Conservation (phyloP, 2,797 vertebrate species). For the Lophotriccus pileatus region DNA sequence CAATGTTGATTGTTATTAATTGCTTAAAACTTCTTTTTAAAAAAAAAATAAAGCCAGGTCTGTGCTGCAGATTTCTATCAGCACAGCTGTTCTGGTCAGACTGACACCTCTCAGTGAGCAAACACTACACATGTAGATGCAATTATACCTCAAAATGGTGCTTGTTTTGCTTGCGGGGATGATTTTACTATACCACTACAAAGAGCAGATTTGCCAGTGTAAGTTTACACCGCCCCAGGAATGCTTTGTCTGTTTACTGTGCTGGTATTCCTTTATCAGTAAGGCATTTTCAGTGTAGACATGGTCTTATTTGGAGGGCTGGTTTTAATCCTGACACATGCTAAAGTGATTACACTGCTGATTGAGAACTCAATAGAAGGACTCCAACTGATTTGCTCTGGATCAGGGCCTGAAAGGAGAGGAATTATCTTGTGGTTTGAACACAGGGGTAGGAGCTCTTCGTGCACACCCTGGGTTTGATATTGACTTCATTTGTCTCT, state of each 20-base stretch:
- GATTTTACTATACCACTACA: constrained; percentile 69
- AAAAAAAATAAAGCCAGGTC: not conserved
- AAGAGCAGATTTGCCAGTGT: constrained; percentile 68
- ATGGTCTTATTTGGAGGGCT: constrained; percentile 67
- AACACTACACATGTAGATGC: constrained; percentile 70
- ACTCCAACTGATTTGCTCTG: constrained; percentile 69
- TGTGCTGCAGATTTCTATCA: constrained; percentile 55
- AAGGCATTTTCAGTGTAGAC: constrained; percentile 68
- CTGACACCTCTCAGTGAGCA: constrained; percentile 68
- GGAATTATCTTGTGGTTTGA: constrained; percentile 66
- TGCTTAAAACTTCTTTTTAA: not conserved
- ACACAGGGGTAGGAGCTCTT: constrained; percentile 23
- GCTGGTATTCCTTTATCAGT: constrained; percentile 71
- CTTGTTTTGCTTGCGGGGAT: constrained; percentile 66
- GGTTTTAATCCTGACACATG: constrained; percentile 72
- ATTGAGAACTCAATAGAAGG: constrained; percentile 69
- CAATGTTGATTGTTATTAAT: constrained; percentile 50
- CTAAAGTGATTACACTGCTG: constrained; percentile 70
- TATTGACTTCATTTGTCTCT: constrained; percentile 28
- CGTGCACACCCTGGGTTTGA: constrained; percentile 10
- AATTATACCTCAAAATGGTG: constrained; percentile 68
- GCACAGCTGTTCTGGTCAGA: constrained; percentile 66
- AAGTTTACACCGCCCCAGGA: constrained; percentile 68
- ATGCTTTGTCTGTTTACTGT: constrained; percentile 71
- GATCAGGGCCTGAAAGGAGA: constrained; percentile 63